Base-by-base conservation (phyloP, 2,797 vertebrate genomes). In the Syndactyla subalaris region DNA sequence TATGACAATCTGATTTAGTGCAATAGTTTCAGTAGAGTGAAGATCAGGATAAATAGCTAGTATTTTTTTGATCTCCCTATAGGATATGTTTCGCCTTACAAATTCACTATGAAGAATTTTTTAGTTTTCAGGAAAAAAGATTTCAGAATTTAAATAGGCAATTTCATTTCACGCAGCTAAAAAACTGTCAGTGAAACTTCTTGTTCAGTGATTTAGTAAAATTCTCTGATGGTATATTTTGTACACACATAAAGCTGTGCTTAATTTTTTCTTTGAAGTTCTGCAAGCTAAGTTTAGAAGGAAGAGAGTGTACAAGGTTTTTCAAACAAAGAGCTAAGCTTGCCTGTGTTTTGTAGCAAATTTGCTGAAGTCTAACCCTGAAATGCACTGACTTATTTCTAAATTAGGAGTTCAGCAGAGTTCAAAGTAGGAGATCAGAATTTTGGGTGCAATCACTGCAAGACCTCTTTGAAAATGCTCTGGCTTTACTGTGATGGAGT, bases 111-210 rank as follows among this genome's bases (percentile, higher is more conserved):
- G 27, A 92, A 71, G 49, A 59, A 45, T 62, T 65, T 68, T 97
- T 26, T 10, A 61, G 90, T 95, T 95, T 95, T 93, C 59, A 84
- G 82, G 95, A 95, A 95, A 49, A 57, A 89, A 83, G n/a, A 85
- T 92, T 74, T 82, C 71, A 85, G 51, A 88, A 92, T 88, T 95
- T 85, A 92, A 82, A 90, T 81, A 30, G 58, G 45, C 32, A 9
- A 68, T 93, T 94, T 83, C 41, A 73, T 96, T 96, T 96, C 85
- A 49, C 29, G 12, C 48, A 85, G 46, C 54, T 94, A 43, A 72
- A 95, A 89, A 90, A 23, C 91, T 85, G 57, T 57, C 88, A 34
- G 38, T 95, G 91, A 77, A 97, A 92, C 63, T 90, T 67, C 58
- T 84, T 89, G 67, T 92, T 94, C 61, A 80, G 67, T 79, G 58